Conservation (phyloP, 2,113 vertebrate species). For the Plotosus lineatus region DNA sequence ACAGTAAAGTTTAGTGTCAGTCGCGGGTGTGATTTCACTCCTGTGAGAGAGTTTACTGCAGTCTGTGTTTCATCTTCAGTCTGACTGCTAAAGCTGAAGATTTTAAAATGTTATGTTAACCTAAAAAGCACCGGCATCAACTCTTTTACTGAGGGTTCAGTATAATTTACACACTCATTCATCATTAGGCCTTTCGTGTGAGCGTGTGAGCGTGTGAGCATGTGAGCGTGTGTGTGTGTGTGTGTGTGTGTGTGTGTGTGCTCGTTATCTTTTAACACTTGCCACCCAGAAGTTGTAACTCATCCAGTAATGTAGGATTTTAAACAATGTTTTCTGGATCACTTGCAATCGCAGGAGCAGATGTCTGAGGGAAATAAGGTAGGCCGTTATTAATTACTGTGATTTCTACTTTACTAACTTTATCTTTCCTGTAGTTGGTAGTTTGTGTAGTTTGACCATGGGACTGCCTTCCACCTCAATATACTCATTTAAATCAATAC, state of each 20-base stretch:
- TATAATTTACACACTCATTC: not conserved
- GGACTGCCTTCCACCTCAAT: slow-evolving; percentile 57
- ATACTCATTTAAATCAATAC: not conserved
- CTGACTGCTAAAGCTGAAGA: not conserved
- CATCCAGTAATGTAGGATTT: slow-evolving; percentile 55
- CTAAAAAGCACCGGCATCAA: no score
- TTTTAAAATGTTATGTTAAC: not conserved
- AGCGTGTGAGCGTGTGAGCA: not conserved
- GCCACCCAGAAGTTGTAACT: slow-evolving; percentile 27
- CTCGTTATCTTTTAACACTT: not conserved
- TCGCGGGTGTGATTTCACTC: slow-evolving; percentile 29
- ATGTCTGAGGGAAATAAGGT: slow-evolving; percentile 78
- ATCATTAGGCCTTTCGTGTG: not conserved
- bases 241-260: not conserved
- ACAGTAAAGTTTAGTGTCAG: not conserved
- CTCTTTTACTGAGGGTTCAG: not conserved
- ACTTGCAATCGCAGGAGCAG: slow-evolving; percentile 79
- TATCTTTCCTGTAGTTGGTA: slow-evolving; percentile 41
- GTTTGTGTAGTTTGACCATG: slow-evolving; percentile 50
- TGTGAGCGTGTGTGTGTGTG: not conserved
- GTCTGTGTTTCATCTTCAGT: slow-evolving; percentile 22
- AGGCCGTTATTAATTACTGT: slow-evolving; percentile 53
- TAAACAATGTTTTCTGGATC: slow-evolving; percentile 80
- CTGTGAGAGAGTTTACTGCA: slow-evolving; percentile 33
- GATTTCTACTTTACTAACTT: slow-evolving; percentile 38